Base-by-base conservation (phyloP, 2,888 invertebrate species). In the Chrysolina haemoptera region DNA sequence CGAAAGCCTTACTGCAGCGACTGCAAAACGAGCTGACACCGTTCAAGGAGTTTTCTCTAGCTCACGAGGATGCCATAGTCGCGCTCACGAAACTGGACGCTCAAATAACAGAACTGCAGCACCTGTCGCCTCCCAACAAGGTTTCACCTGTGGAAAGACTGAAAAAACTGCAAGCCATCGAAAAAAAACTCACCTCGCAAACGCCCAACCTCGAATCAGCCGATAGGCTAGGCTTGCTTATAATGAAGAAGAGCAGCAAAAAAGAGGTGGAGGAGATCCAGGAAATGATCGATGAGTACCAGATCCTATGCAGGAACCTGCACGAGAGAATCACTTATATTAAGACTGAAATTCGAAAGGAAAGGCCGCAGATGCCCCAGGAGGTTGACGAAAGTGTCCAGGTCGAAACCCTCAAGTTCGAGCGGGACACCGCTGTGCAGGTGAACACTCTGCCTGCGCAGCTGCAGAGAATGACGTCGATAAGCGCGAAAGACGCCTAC, bases 401-500 rank as follows among this genome's bases (percentile, higher is more conserved):
- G 88, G 94, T 94, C 11, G 93, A 95, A 77, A 94, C 95, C 0
- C 88, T 94, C 9, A 92, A 90, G 86, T 93, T 94, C 87, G 95
- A 95, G 84, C 92, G 92, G 16, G 95, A 96, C 82, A 91, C 92
- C 0, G 92, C 93, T 0, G 93, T 95, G 6, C 96, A 96, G 89
- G 96, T 96, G 1, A 93, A 96, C 84, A 96, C 96, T 0, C 87
- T 96, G 53, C 91, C 91, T 0, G 89, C 89, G 59, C 84, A 85
- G 72, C 83, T 92, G 62, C 89, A 90, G 62, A 88, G 90, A 20
- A 91, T 93, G 88, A 93, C 93, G 0, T 92, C 93, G 14, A 91
- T 93, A 75, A 95, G 95, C 55, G 93, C 95, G 5, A 94, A 94
- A 86, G 96, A 96, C 84, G 96, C 95, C 0, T 96, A 96, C 84